Evolutionary conservation across 2,797 vertebrate genomes (phyloP).

Genomic region (Pteronotus mesoamericanus): DNA sequence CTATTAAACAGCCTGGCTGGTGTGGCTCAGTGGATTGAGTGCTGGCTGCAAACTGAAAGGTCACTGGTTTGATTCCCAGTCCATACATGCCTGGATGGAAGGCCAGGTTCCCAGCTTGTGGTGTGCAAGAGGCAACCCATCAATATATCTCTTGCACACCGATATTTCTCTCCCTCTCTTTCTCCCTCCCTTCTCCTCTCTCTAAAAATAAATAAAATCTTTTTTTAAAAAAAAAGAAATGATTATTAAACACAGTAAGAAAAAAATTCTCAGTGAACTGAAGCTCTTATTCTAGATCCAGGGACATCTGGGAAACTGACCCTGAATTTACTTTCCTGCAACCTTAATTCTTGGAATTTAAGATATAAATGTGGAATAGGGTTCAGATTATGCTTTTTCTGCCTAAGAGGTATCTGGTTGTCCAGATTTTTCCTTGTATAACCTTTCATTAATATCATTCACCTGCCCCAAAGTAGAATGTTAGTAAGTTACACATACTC

Average conservation of each 20-base stretch:
- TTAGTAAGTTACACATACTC: not conserved
- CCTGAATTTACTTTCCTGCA: not conserved
- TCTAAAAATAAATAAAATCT: too few species aligned
- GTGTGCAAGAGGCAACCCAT: too few species aligned
- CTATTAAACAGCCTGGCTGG: not conserved
- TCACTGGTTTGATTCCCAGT: too few species aligned
- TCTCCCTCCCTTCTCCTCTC: too few species aligned
- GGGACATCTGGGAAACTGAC: not conserved
- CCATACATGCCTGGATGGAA: too few species aligned
- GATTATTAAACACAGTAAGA: not conserved
- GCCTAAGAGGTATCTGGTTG: not conserved
- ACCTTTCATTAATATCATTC: not conserved
- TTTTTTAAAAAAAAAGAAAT: too few species aligned
- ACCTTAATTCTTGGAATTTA: not conserved
- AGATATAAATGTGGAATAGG: not conserved
- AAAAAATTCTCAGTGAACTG: not conserved
- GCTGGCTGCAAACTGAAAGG: too few species aligned
- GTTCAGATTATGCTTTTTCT: not conserved
- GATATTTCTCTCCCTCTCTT: too few species aligned
- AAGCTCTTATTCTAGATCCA: not conserved
- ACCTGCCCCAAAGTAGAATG: not conserved
- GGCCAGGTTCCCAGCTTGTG: too few species aligned
- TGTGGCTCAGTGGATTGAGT: too few species aligned
- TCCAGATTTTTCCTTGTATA: not conserved
- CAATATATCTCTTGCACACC: too few species aligned